Evolutionary conservation across 2,113 vertebrate species (phyloP), one percentile per base, ranked within the genome.

Genomic region (Hydropotes inermis): DNA sequence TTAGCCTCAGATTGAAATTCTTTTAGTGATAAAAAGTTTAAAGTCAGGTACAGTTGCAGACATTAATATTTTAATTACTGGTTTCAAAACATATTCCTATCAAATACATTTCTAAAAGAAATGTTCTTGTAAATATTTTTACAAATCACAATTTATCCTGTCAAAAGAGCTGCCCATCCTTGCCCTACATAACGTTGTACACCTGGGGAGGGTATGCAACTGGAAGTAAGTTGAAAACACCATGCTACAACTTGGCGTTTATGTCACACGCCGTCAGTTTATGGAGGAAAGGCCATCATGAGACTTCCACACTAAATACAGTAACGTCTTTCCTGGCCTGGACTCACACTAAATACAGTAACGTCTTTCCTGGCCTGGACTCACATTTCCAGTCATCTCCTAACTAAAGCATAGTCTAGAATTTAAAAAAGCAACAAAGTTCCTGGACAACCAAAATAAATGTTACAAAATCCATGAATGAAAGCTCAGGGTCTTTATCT

Each of bases 121-220:
- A n/a, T 30, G 2, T 67, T 55, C 39, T 85, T 58, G 3, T 85
- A 74, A 84, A 39, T 23, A 82, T 82, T 92, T 91, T 95, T 70
- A 70, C 1, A 57, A 94, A 54, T 52, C 7, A 45, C 0, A 1
- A 12, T 61, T 70, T 47, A n/a, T 30, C 70, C 55, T 45, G 55
- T 36, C 30, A 9, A 43, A 61, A 82, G 19, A 28, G 43, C 60
- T 10, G 21, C 36, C 27, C 21, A 17, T 6, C 25, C 5, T 57
- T 54, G 11, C 19, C 28, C 17, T 27, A 0, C 0, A 0, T 47
- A 39, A 12, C 2, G 0, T 1, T 33, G 14, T 14, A 52, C 23
- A 17, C 19, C 9, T 47, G 30, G 19, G 16, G 23, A 79, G 30
- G 25, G 4, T 4, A 1, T 16, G 19, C 19, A 36, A 17, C 67